A percentile compares a stretch with the other conserved stretches of the same genome.
Conservation (phyloP, 2,797 vertebrate genomes). For the Tangara arthus region DNA sequence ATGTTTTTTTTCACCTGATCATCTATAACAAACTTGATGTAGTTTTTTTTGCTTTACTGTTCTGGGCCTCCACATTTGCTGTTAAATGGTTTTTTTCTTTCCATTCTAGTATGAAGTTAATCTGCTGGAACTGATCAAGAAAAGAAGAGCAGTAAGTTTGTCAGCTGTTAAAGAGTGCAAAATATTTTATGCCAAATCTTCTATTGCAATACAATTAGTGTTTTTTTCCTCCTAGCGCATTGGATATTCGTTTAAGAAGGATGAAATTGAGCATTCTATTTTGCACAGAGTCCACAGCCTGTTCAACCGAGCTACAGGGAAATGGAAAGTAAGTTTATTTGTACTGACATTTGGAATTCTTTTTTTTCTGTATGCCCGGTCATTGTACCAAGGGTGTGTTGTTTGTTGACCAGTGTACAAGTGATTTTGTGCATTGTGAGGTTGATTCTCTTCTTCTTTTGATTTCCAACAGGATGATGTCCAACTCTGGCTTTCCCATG, state of each 20-base stretch:
- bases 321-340: constrained; percentile 88
- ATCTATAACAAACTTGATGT: not conserved
- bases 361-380: not conserved
- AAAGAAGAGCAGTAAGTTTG: constrained; percentile 87
- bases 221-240: constrained; percentile 77
- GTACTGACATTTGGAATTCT: not conserved
- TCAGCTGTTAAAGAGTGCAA: not conserved
- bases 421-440: not conserved
- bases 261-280: constrained; percentile 90
- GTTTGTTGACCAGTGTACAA: not conserved
- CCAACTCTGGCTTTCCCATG: constrained; percentile 93
- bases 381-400: accelerated
- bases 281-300: constrained; percentile 84
- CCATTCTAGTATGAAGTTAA: constrained; percentile 90
- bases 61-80: not conserved
- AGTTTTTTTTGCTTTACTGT: not conserved
- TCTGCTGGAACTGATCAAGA: constrained; percentile 90
- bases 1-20: not conserved
- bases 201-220: not conserved
- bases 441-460: not conserved
- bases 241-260: constrained; percentile 89
- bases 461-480: constrained; percentile 84
- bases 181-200: not conserved
- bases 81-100: not conserved
- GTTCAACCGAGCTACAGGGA: constrained; percentile 87